Evolutionary conservation across 2,888 invertebrate species (phyloP).

Genomic region (Minunthozetes semirufus): DNA sequence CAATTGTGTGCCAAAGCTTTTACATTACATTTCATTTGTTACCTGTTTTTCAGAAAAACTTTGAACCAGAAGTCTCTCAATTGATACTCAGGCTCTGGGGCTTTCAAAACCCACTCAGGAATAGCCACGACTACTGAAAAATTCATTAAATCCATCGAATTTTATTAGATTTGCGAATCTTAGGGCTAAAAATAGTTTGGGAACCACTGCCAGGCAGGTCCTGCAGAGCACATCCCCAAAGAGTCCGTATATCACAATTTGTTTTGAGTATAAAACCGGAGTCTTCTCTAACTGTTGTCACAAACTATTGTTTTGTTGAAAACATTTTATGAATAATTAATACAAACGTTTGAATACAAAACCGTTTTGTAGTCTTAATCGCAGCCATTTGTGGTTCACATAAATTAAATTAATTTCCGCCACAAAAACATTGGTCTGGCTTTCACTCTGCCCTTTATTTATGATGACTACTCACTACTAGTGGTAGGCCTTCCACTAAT

Average conservation of each 20-base stretch:
- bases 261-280: background rate
- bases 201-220: too few relatives aligned
- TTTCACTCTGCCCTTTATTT: slow-evolving; percentile 6
- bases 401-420: slow-evolving; percentile 24
- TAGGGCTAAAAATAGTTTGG: too few relatives aligned
- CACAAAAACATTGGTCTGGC: background rate
- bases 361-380: slow-evolving; percentile 13
- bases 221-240: too few relatives aligned
- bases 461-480: background rate
- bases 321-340: slow-evolving; percentile 20
- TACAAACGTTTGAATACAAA: background rate
- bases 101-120: background rate
- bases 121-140: background rate
- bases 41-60: background rate
- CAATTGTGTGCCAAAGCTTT: background rate
- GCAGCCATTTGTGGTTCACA: slow-evolving; percentile 9
- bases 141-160: too few relatives aligned
- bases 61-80: background rate
- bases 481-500: background rate
- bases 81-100: background rate
- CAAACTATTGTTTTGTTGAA: background rate
- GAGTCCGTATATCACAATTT: background rate
- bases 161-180: background rate
- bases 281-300: background rate
- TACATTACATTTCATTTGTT: background rate